Conservation (phyloP, 2,113 vertebrate species). For the Misgurnus mizolepis region DNA sequence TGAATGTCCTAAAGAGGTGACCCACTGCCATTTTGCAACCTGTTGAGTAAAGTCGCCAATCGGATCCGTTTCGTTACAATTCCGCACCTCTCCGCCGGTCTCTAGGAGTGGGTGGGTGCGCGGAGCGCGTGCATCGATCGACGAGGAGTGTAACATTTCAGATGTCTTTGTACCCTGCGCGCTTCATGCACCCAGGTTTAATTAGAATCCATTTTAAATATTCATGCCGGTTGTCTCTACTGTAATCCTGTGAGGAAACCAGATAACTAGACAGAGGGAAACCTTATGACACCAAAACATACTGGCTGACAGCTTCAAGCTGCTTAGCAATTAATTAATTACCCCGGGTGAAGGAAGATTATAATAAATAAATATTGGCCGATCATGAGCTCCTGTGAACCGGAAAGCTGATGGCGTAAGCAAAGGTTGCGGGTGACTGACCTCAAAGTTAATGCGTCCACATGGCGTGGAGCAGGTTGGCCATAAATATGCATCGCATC, state of each 20-base stretch:
- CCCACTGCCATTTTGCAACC: conserved; percentile 33
- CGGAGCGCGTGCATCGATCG: conserved; percentile 46
- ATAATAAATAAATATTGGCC: conserved; percentile 50
- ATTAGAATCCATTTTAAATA: conserved; percentile 80
- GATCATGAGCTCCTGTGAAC: conserved; percentile 49
- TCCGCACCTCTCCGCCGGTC: conserved; percentile 23
- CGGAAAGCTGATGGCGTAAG: conserved; percentile 34
- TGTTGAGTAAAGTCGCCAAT: conserved; percentile 55
- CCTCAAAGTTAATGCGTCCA: conserved; percentile 68
- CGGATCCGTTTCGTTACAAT: conserved; percentile 44
- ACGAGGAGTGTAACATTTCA: conserved; percentile 64
- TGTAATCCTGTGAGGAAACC: conserved; percentile 69
- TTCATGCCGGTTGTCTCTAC: conserved; percentile 71
- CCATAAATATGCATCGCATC: conserved; percentile 73
- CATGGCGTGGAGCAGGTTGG: conserved; percentile 60
- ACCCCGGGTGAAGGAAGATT: conserved; percentile 46
- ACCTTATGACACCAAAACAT: conserved; percentile 69
- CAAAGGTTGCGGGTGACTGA: conserved; percentile 56
- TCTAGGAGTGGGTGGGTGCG: conserved; percentile 58
- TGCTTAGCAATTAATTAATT: conserved; percentile 74
- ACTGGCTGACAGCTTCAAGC: conserved; percentile 70
- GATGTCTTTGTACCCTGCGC: conserved; percentile 53
- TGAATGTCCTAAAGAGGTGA: conserved; percentile 25
- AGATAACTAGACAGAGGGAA: conserved; percentile 65
- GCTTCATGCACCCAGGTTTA: conserved; percentile 68